These are phyloP conservation scores for Heliconius ismenius DNA, from an alignment of 2,888 invertebrate genomes.

Conservation along the genomic window DNA sequence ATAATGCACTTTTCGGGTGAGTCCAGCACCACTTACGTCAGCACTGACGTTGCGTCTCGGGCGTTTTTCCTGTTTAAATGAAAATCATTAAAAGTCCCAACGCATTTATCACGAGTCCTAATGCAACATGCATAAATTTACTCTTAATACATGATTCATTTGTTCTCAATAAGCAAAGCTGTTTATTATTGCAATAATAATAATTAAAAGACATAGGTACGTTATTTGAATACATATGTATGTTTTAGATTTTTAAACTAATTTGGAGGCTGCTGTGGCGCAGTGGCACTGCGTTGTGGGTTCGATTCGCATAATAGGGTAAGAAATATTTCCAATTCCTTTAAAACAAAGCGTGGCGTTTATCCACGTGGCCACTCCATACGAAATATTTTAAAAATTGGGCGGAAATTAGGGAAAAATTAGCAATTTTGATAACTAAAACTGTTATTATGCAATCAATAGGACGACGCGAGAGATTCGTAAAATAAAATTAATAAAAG, in stretches of 20 bases:
- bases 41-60: neutral
- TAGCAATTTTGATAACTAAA: too few species aligned
- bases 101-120: constrained; percentile 16
- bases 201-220: neutral
- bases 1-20: neutral
- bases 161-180: neutral
- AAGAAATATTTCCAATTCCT: too few species aligned
- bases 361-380: too few species aligned
- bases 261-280: neutral
- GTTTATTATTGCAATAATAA: neutral
- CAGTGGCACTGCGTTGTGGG: too few species aligned
- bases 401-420: too few species aligned
- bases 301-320: neutral
- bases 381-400: too few species aligned
- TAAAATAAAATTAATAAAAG: constrained; percentile 4
- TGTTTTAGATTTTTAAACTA: neutral
- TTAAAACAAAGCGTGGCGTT: too few species aligned
- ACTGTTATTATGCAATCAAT: neutral
- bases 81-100: constrained; percentile 22
- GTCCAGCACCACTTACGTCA: constrained; percentile 14
- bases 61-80: constrained; percentile 23
- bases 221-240: neutral
- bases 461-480: neutral
- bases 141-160: constrained; percentile 8
- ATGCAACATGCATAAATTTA: constrained; percentile 21